Evolutionary conservation across 2,888 invertebrate species (phyloP).

Genomic region (Nomada lathburiana): DNA sequence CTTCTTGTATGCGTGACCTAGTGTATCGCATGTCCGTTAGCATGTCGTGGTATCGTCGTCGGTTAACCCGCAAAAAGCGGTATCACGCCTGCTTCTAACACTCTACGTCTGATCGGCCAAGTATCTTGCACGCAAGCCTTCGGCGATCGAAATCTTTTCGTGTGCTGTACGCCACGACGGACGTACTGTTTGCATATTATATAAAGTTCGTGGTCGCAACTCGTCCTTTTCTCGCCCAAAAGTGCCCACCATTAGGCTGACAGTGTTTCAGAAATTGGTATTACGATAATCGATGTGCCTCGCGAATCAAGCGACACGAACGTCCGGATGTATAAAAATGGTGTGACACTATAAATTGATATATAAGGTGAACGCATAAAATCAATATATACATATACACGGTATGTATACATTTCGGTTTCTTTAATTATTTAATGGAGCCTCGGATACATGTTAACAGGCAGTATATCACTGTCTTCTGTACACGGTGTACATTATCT

Average conservation of each 20-base stretch:
- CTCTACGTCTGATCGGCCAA: constrained; percentile 65
- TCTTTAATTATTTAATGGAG: constrained; percentile 42
- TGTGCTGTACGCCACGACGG: constrained; percentile 44
- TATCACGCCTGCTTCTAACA: constrained; percentile 73
- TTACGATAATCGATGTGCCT: neutral
- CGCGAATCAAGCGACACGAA: neutral
- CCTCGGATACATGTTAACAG: constrained; percentile 71
- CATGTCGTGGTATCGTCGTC: constrained; percentile 61
- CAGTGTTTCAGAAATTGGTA: neutral
- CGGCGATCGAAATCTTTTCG: constrained; percentile 59
- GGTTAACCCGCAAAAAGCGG: constrained; percentile 70
- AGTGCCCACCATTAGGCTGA: constrained; percentile 4
- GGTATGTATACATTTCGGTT: neutral
- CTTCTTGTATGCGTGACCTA: constrained; percentile 54
- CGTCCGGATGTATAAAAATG: no score
- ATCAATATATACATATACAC: neutral
- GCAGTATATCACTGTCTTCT: constrained; percentile 55
- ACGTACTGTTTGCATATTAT: constrained; percentile 65
- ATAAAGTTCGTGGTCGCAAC: constrained; percentile 32
- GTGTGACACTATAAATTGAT: no score
- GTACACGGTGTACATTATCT: constrained; percentile 59
- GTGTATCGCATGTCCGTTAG: constrained; percentile 67
- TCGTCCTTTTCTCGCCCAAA: constrained; percentile 18
- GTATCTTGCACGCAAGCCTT: constrained; percentile 66
- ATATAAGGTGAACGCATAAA: neutral